phyloP scores from a whole-genome alignment of 2,888 invertebrate species.

The Metellina segmentata region DNA sequence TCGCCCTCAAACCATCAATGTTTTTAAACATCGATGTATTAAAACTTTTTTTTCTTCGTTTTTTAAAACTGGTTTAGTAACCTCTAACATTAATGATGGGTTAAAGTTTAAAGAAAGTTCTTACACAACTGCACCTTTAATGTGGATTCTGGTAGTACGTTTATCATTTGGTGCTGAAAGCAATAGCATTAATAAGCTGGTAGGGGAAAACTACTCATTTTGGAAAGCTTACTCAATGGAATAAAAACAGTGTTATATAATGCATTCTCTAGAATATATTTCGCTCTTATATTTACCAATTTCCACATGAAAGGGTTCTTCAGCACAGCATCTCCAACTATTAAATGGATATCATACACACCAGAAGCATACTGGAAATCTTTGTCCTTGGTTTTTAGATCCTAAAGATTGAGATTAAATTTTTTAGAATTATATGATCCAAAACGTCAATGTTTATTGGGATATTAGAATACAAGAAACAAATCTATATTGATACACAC shows the following conservation, averaged over 20 bases:
- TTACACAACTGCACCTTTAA: too few relatives aligned
- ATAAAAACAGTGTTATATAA: background rate
- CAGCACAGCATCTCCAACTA: constrained; percentile 94
- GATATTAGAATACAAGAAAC: background rate
- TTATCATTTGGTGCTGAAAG: too few relatives aligned
- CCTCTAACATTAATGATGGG: too few relatives aligned
- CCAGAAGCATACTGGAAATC: constrained; percentile 90
- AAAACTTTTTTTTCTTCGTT: too few relatives aligned
- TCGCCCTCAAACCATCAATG: too few relatives aligned
- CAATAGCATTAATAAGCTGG: too few relatives aligned
- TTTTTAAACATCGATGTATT: too few relatives aligned
- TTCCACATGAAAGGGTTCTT: constrained; percentile 94
- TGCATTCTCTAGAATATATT: background rate
- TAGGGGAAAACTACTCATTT: too few relatives aligned
- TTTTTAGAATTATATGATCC: background rate
- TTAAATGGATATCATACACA: constrained; percentile 89
- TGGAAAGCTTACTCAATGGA: too few relatives aligned
- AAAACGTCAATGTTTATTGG: background rate
- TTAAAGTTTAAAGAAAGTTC: too few relatives aligned
- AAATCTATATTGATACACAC: background rate
- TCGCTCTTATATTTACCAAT: constrained; percentile 87
- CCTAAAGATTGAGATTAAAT: constrained; percentile 81
- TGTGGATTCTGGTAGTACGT: too few relatives aligned
- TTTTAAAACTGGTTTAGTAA: too few relatives aligned
- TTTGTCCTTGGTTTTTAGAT: constrained; percentile 89